Percentiles rank a stretch among this genome's conserved stretches.
phyloP scores from a whole-genome alignment of 1,140 invertebrate species.

The Drosophila prosaltans region DNA sequence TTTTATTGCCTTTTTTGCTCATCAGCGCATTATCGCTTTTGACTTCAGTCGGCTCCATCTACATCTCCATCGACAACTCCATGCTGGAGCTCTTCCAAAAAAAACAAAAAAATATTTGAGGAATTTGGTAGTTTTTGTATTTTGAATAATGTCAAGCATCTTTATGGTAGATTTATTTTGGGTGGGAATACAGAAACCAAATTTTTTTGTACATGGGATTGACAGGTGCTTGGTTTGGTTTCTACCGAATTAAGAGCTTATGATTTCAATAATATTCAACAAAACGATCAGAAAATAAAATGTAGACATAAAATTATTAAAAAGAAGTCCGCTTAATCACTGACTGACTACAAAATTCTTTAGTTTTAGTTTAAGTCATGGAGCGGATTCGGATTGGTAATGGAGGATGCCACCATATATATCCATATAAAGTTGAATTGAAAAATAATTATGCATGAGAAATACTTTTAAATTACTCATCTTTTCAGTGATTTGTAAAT shows the following conservation, averaged over 20 bases:
- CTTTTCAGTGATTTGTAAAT: too few relatives aligned
- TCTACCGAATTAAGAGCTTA: constrained; percentile 36
- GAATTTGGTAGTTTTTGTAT: constrained; percentile 67
- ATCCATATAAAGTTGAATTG: too few relatives aligned
- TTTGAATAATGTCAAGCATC: constrained; percentile 76
- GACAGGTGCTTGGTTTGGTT: constrained; percentile 30
- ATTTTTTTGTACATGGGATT: constrained; percentile 29
- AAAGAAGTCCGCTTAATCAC: neutral
- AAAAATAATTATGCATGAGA: too few relatives aligned
- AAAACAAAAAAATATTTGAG: constrained; percentile 43
- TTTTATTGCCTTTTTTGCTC: constrained; percentile 78
- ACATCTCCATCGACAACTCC: constrained; percentile 1
- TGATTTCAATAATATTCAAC: constrained; percentile 34
- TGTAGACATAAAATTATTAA: neutral
- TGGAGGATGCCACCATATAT: too few relatives aligned
- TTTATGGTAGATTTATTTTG: constrained; percentile 64
- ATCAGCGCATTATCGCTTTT: constrained; percentile 36
- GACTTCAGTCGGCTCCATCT: constrained; percentile 26
- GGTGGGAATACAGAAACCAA: neutral
- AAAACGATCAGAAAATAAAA: neutral
- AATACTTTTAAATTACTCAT: too few relatives aligned
- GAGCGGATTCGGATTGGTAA: neutral
- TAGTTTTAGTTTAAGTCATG: neutral
- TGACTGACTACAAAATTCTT: too few relatives aligned
- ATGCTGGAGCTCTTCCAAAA: constrained; percentile 6